Evolutionary conservation across 2,797 vertebrate species (phyloP).

Genomic region (Lepidocolaptes lacrymiger): DNA sequence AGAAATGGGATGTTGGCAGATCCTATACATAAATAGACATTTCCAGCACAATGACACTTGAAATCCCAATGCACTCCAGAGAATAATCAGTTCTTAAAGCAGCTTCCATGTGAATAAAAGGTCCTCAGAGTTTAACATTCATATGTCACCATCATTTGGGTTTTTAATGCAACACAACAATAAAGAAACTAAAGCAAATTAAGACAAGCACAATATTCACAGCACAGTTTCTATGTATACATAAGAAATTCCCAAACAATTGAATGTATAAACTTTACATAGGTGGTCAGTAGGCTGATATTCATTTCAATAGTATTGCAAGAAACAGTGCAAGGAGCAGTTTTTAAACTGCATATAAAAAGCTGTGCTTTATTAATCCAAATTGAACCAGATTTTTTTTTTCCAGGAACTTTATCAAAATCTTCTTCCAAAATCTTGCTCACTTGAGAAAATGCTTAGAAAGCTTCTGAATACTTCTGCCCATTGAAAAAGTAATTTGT

Average conservation of each 20-base stretch:
- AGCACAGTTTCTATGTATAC: not conserved
- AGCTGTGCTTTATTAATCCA: not conserved
- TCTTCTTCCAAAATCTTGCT: not conserved
- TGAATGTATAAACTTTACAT: not conserved
- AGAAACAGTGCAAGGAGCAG: not conserved
- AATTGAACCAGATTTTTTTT: not conserved
- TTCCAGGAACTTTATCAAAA: not conserved
- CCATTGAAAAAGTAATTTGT: not conserved
- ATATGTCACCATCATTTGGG: not conserved
- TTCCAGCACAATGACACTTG: not conserved
- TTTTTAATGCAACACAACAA: not conserved
- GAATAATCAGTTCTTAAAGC: constrained; percentile 21
- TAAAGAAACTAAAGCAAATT: not conserved
- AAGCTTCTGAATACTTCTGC: not conserved
- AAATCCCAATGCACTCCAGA: constrained; percentile 8
- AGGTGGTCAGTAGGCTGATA: not conserved
- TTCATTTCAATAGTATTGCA: not conserved
- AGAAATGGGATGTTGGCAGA: constrained; percentile 13
- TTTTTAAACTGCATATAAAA: not conserved
- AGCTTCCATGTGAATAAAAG: not conserved
- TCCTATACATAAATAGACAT: not conserved
- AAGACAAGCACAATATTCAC: not conserved
- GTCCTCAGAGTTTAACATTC: not conserved
- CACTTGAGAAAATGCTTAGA: not conserved
- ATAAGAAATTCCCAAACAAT: not conserved